Evolutionary conservation across 23 tunicate genomes (phyloP).

Genomic region (Halocynthia aurantium): DNA sequence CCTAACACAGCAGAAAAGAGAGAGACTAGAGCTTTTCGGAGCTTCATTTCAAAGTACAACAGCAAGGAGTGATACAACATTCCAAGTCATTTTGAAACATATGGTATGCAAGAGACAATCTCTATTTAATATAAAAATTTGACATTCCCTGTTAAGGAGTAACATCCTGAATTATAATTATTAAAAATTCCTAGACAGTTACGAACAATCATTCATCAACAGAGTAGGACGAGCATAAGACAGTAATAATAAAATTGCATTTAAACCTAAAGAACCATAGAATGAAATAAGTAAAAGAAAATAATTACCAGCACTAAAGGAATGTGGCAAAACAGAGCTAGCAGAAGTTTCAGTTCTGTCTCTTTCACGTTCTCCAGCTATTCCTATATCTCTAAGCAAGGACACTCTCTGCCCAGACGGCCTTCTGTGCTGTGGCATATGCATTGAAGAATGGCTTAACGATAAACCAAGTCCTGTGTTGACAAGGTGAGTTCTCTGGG

Average conservation of each 20-base stretch:
- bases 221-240: slow-evolving; percentile 1
- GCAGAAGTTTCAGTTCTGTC: slow-evolving; percentile 46
- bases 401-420: slow-evolving; percentile 45
- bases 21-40: too few relatives aligned
- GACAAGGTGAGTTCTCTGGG: background rate
- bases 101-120: too few relatives aligned
- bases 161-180: too few relatives aligned
- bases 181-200: too few relatives aligned
- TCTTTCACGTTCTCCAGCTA: slow-evolving; percentile 81
- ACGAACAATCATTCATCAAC: background rate
- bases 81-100: too few relatives aligned
- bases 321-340: background rate
- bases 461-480: background rate
- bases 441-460: background rate
- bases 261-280: background rate
- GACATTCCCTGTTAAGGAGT: too few relatives aligned
- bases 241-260: too few relatives aligned
- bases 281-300: background rate
- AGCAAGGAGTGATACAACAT: too few relatives aligned
- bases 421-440: background rate
- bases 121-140: too few relatives aligned
- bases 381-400: slow-evolving; percentile 66
- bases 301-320: background rate
- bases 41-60: too few relatives aligned
- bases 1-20: too few relatives aligned